Base-by-base conservation (phyloP, 2,888 invertebrate species). In the Mesochorus sp. region DNA sequence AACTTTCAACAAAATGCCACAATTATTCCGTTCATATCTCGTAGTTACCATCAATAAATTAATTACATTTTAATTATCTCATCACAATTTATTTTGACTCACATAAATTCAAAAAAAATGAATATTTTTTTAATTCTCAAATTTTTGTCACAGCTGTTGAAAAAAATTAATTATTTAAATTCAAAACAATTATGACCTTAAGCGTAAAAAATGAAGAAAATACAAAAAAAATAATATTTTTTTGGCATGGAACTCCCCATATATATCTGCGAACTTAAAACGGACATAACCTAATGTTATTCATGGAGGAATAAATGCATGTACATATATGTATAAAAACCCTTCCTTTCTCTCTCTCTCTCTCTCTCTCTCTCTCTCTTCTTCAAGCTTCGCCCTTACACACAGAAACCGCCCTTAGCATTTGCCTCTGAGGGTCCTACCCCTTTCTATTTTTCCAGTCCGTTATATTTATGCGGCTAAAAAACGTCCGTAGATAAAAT, bases 291-390 rank as follows among this genome's bases (percentile, higher is more conserved):
- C 84, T 86, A 86, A 89, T 89, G 85, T 87, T 77, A 89, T 88
- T 89, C 88, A 89, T 89, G 87, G 86, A 85, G 85, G 86, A 87
- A 88, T 88, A 88, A 88, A 88, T 88, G 88, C 87, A 89, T 88
- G 86, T 85, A 86, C 85, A 79, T 84, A 83, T 74, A 80, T 14
- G 47, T 34, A 55, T 61, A 70, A 57, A 62, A 47, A 67, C 6
- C 39, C 47, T 57, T 61, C 42, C 26, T 53, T 21, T 8, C 47
- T 47, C 57, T 6, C 39, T 42, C 14, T 53, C 31, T 5, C 10
- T 26, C 66, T 67, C 17, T 42, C 39, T 31, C 31, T 14, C 34
- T 55, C 37, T 21, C 12, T 5, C 21, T 34, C 21, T 26, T 28
- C 39, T 28, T 17, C 26, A 8, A n/a, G 17, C 1, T 67, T 67